Conservation (phyloP, 2,113 vertebrate species). For the Carollia perspicillata region DNA sequence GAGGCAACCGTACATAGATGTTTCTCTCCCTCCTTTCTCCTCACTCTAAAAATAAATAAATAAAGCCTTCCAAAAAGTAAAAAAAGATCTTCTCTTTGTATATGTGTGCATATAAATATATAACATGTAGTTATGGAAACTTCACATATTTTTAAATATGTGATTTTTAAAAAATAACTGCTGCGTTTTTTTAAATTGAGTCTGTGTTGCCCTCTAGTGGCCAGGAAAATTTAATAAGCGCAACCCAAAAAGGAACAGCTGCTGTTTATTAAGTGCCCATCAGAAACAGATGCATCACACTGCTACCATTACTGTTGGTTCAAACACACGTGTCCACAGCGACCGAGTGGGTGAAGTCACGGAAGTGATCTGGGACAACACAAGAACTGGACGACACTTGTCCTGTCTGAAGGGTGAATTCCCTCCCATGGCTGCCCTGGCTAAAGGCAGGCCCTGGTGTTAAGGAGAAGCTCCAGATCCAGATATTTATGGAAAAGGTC, state of each 20-base stretch:
- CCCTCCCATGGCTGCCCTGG: background rate
- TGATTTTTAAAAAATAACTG: background rate
- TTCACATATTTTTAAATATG: background rate
- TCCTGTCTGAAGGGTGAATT: background rate
- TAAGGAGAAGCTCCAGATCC: background rate
- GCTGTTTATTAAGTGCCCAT: background rate
- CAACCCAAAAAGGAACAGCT: background rate
- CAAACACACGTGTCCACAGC: background rate
- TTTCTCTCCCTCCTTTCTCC: too few relatives aligned
- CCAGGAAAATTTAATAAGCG: background rate
- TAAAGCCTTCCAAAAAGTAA: too few relatives aligned
- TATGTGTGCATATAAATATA: background rate
- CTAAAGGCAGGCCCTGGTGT: background rate
- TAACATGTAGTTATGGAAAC: background rate
- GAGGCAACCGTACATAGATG: too few relatives aligned
- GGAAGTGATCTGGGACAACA: background rate
- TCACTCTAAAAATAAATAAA: too few relatives aligned
- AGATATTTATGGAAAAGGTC: background rate
- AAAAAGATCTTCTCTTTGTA: background rate
- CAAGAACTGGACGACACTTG: background rate
- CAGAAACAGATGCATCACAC: background rate
- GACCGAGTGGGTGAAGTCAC: background rate
- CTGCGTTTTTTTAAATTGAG: background rate
- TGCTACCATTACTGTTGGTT: background rate
- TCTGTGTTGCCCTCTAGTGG: constrained; percentile 26